These are phyloP conservation scores for Monomorium pharaonis DNA, from an alignment of 1,140 invertebrate genomes.

Conservation along the genomic window DNA sequence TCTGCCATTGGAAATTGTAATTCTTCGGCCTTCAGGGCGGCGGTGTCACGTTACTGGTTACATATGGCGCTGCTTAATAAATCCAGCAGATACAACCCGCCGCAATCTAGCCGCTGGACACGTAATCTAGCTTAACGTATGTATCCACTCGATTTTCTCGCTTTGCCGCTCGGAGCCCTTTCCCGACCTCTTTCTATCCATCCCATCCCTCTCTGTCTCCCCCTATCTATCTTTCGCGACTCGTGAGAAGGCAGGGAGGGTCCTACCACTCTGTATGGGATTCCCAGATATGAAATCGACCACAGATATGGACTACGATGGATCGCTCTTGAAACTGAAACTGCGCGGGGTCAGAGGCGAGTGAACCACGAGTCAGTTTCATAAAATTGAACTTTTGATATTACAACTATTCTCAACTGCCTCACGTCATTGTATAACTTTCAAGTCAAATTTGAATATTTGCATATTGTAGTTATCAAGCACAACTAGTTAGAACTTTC, in stretches of 20 bases:
- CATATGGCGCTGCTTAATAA: constrained; percentile 70
- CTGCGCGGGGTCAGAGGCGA: background rate
- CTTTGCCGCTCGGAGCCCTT: constrained; percentile 30
- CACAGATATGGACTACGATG: constrained; percentile 41
- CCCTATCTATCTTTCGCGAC: constrained; percentile 14
- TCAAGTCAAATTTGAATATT: background rate
- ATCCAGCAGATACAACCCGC: constrained; percentile 63
- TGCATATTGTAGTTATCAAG: background rate
- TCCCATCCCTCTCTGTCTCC: constrained; percentile 1
- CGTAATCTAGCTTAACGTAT: constrained; percentile 74
- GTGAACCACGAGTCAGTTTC: constrained; percentile 2
- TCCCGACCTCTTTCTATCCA: constrained; percentile 28
- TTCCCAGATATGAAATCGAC: constrained; percentile 46
- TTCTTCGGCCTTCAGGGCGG: constrained; percentile 32
- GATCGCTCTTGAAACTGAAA: constrained; percentile 46
- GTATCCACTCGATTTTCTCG: constrained; percentile 67
- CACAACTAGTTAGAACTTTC: background rate
- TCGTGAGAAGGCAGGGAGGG: background rate
- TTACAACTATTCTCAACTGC: background rate
- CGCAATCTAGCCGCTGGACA: constrained; percentile 65
- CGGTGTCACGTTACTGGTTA: background rate
- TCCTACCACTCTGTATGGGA: background rate
- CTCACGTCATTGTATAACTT: background rate
- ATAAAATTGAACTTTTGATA: constrained; percentile 45
- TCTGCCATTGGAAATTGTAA: constrained; percentile 64